Evolutionary conservation across 2,113 vertebrate species (phyloP).

Genomic region (Aphelocoma coerulescens): DNA sequence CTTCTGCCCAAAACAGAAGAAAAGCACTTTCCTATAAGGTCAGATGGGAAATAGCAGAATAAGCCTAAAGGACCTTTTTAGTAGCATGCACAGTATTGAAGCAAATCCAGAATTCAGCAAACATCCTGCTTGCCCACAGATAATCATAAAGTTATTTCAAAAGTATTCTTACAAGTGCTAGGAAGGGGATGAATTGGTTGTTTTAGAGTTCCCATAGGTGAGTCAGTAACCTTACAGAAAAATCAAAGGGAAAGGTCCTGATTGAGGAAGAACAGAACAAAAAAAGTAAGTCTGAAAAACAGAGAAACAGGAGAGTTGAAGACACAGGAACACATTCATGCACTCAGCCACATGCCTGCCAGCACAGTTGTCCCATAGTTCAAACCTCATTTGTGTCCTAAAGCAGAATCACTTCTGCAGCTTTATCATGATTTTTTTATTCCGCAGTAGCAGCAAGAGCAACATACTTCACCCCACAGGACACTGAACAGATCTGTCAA

Average conservation of each 20-base stretch:
- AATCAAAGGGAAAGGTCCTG: not conserved
- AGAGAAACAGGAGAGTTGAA: not conserved
- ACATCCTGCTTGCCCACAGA: not conserved
- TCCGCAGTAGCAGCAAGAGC: not conserved
- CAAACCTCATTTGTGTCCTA: not conserved
- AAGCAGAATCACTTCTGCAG: not conserved
- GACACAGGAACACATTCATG: not conserved
- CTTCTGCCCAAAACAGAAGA: not conserved
- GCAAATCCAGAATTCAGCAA: not conserved
- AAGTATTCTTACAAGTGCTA: not conserved
- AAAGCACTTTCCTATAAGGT: not conserved
- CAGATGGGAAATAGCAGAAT: not conserved
- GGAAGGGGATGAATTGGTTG: not conserved
- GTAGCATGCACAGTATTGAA: not conserved
- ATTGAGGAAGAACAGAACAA: not conserved
- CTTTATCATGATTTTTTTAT: not conserved
- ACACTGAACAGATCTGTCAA: not conserved
- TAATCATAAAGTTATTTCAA: not conserved
- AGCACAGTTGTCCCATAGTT: not conserved
- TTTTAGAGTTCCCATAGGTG: not conserved
- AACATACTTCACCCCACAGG: not conserved
- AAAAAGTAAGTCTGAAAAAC: not conserved
- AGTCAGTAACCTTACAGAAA: slow-evolving; percentile 32
- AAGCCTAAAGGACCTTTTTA: not conserved
- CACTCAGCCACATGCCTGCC: not conserved